phyloP scores from a whole-genome alignment of 2,797 vertebrate genomes.

The Notolepis coatsorum region DNA sequence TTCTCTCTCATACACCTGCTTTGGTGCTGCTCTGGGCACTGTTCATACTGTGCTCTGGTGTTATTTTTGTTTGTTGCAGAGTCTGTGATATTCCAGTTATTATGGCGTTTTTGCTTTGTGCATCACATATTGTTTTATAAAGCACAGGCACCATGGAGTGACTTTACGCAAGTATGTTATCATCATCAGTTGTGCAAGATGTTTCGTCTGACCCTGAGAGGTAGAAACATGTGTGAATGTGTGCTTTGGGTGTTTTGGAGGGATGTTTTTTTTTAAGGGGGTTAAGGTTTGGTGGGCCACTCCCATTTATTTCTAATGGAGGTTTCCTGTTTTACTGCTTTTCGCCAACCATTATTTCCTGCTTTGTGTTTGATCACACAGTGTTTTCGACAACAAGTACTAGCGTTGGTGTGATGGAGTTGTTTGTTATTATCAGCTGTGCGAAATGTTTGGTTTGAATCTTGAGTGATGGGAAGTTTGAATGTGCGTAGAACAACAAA shows the following conservation, averaged over 20 bases:
- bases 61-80: slow-evolving; percentile 16
- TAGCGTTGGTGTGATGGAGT: no score
- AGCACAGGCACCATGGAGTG: no score
- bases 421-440: background rate
- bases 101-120: background rate
- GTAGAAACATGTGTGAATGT: no score
- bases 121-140: no score
- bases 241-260: no score
- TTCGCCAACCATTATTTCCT: slow-evolving; percentile 54
- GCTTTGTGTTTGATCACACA: slow-evolving; percentile 2
- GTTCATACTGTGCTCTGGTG: slow-evolving; percentile 38
- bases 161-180: no score
- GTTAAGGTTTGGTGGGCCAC: no score
- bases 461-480: background rate
- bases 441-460: background rate
- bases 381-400: no score
- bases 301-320: slow-evolving; percentile 40
- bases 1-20: slow-evolving; percentile 60
- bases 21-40: slow-evolving; percentile 57
- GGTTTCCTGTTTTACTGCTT: slow-evolving; percentile 69
- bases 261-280: no score
- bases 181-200: no score
- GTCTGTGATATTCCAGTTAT: background rate
- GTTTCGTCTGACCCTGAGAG: no score
- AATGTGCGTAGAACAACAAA: background rate